Percentiles rank a stretch among this genome's conserved stretches.
Evolutionary conservation across 1,140 invertebrate species (phyloP).

Genomic region (Trichogramma pretiosum): DNA sequence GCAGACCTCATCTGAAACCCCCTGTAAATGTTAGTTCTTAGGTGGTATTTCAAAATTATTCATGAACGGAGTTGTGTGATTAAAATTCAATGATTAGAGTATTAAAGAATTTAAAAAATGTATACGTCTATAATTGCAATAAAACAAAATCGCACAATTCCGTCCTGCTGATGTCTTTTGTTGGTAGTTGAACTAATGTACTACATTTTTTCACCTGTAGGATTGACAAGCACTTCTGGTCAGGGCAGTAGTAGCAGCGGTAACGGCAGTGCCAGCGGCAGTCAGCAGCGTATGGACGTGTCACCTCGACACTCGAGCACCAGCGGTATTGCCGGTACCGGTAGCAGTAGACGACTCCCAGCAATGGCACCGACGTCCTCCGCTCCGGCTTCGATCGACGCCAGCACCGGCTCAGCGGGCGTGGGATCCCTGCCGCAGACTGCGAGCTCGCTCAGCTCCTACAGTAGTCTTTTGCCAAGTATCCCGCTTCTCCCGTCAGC

Average conservation of each 20-base stretch:
- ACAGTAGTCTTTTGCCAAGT: slow-evolving; percentile 42
- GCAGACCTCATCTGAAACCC: too few relatives aligned
- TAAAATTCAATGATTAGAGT: too few relatives aligned
- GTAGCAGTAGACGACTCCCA: slow-evolving; percentile 23
- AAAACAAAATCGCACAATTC: too few relatives aligned
- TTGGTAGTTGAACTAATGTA: slow-evolving; percentile 1
- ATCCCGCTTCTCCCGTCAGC: slow-evolving; percentile 38
- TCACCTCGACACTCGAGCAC: slow-evolving; percentile 35
- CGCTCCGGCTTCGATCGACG: slow-evolving; percentile 35
- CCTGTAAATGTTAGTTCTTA: too few relatives aligned
- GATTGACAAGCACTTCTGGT: slow-evolving; percentile 46
- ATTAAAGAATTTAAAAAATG: too few relatives aligned
- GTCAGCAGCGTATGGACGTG: slow-evolving; percentile 47
- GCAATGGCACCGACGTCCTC: slow-evolving; percentile 24
- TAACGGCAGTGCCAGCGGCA: slow-evolving; percentile 25
- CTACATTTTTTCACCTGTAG: slow-evolving; percentile 32
- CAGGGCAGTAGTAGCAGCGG: slow-evolving; percentile 39
- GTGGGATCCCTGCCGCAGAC: slow-evolving; percentile 9
- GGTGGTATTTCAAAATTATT: too few relatives aligned
- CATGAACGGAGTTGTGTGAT: too few relatives aligned
- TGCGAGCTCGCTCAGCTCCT: slow-evolving; percentile 40
- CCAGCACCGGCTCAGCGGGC: slow-evolving; percentile 9
- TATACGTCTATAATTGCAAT: too few relatives aligned
- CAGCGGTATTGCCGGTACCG: slow-evolving; percentile 24
- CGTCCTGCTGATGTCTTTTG: too few relatives aligned